Base-by-base conservation (phyloP, 2,888 invertebrate species). In the Cryptophagus acutangulus region DNA sequence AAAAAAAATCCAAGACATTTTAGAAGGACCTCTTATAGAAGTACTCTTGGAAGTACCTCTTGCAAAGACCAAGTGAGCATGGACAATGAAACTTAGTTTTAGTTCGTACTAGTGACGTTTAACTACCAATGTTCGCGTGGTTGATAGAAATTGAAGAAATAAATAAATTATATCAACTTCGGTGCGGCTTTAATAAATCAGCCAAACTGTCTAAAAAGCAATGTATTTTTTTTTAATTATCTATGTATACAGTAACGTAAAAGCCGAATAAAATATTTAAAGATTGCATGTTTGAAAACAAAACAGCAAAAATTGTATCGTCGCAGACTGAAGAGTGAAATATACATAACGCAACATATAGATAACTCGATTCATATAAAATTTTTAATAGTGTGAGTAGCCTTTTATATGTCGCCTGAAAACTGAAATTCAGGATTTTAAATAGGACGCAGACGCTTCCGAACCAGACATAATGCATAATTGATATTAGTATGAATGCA, bases 381-480 rank as follows among this genome's bases (percentile, higher is more conserved):
- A 31, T 31, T 31, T 31, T 31, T 31, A 31, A 31, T 31, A n/a
- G 31, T 31, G 8, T 15, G 14, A 15, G 14, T 8, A 31, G 24
- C 24, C 16, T 31, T 31, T 31, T 31, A 31, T 16, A 13, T 31
- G 31, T 31, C 31, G 31, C 12, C 31, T 31, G 29, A 12, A 29
- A 29, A 8, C 20, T 9, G 26, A 26, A 26, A 26, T 20, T 8
- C 12, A 16, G 12, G 12, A 12, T 31, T 31, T 31, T 15, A 3
- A 31, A 16, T 8, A 31, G n/a, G 3, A 12, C 31, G 12, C 31
- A 3, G 31, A 16, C 31, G 31, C 12, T 31, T 31, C 16, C 9
- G 15, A 3, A 16, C 37, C 49, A 52, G 49, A 49, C 52, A 25
- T 40, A 36, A 46, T 53, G 42, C 49, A 51, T 53, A 53, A 53